Conservation (phyloP, 1,140 invertebrate species). For the Bemisia tabaci region DNA sequence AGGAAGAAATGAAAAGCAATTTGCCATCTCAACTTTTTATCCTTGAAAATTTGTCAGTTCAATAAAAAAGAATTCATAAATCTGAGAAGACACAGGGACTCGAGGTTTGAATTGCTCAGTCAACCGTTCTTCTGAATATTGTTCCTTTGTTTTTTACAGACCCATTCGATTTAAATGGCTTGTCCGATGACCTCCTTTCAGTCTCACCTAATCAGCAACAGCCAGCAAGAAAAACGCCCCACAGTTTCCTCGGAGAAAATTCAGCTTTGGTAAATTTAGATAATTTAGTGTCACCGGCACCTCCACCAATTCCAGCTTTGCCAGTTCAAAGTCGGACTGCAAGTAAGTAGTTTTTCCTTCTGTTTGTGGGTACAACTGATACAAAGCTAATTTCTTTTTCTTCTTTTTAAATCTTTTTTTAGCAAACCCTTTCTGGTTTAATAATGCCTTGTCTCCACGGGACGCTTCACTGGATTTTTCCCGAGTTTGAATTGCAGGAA, state of each 20-base stretch:
- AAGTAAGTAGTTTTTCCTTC: neutral
- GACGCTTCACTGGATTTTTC: too few relatives aligned
- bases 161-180: constrained; percentile 52
- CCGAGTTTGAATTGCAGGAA: too few relatives aligned
- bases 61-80: neutral
- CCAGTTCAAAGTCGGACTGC: constrained; percentile 13
- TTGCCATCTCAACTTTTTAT: too few relatives aligned
- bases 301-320: constrained; percentile 16
- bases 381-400: too few relatives aligned
- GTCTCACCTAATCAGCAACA: constrained; percentile 26
- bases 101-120: constrained; percentile 12
- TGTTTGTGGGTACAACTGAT: too few relatives aligned
- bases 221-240: constrained; percentile 64
- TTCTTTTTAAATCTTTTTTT: too few relatives aligned
- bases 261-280: constrained; percentile 87
- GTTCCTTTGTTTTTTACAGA: too few relatives aligned
- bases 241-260: constrained; percentile 87
- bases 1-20: too few relatives aligned
- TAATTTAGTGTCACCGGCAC: constrained; percentile 52
- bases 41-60: too few relatives aligned
- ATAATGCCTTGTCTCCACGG: too few relatives aligned
- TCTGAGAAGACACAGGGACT: neutral
- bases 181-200: constrained; percentile 39
- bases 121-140: too few relatives aligned
- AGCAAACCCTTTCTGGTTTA: too few relatives aligned